A percentile compares a stretch with the other conserved stretches of the same genome.
phyloP scores from a whole-genome alignment of 1,140 invertebrate genomes.

The Panonychus citri region DNA sequence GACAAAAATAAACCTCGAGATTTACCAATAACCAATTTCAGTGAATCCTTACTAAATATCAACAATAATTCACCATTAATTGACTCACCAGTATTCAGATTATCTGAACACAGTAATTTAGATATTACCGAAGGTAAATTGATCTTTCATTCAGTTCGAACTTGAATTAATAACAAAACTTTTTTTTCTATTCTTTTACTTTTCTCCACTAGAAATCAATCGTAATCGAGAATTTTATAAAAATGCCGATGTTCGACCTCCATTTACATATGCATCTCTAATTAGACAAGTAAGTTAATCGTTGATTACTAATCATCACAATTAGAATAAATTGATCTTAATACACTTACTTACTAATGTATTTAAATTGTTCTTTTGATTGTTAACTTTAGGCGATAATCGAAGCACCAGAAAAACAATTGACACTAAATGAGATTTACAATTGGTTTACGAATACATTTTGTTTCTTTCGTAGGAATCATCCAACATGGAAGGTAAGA shows the following conservation, averaged over 20 bases:
- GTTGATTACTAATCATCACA: no score
- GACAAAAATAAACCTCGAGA: slow-evolving; percentile 9
- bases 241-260: slow-evolving; percentile 84
- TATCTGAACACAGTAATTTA: slow-evolving; percentile 34
- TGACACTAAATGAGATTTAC: slow-evolving; percentile 98
- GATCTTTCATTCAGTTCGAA: no score
- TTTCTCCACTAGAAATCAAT: slow-evolving; percentile 55
- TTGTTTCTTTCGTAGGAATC: slow-evolving; percentile 95
- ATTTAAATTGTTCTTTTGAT: not conserved
- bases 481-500: slow-evolving; percentile 98
- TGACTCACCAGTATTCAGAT: slow-evolving; percentile 20
- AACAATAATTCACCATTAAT: slow-evolving; percentile 9
- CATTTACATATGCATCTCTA: slow-evolving; percentile 94
- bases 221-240: slow-evolving; percentile 97
- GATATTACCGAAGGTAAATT: slow-evolving; percentile 30
- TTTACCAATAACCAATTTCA: not conserved
- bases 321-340: not conserved
- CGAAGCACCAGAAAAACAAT: slow-evolving; percentile 91
- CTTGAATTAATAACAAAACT: not conserved
- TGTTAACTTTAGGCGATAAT: slow-evolving; percentile 64
- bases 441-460: slow-evolving; percentile 99
- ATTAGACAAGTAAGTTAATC: slow-evolving; percentile 70
- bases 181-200: no score
- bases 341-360: not conserved
- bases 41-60: not conserved